Evolutionary conservation across 2,113 vertebrate species (phyloP).

Genomic region (Edolisoma coerulescens): DNA sequence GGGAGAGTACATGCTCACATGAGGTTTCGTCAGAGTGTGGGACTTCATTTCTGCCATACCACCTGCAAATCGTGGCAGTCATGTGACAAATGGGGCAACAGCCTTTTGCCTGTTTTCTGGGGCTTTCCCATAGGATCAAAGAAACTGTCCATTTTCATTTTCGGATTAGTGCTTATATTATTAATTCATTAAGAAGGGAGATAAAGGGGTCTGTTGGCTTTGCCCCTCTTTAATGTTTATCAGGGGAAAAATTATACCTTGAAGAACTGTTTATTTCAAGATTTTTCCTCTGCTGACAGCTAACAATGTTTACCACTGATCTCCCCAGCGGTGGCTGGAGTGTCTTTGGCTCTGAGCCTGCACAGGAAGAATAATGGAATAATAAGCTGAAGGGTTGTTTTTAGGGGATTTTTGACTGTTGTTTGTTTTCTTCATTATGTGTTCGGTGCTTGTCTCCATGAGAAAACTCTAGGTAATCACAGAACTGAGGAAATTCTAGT

Average conservation of each 20-base stretch:
- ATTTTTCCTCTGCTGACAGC: background rate
- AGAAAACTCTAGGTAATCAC: slow-evolving; percentile 15
- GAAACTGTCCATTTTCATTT: background rate
- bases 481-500: background rate
- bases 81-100: background rate
- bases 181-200: background rate
- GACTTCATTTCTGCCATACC: background rate
- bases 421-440: slow-evolving; percentile 1
- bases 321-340: background rate
- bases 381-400: background rate
- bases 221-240: background rate
- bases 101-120: background rate
- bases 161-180: background rate
- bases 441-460: background rate
- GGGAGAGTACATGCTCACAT: background rate
- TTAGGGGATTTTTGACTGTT: slow-evolving; percentile 8
- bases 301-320: background rate
- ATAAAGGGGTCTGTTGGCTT: background rate
- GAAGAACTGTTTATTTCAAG: background rate
- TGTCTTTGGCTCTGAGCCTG: slow-evolving; percentile 19
- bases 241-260: background rate
- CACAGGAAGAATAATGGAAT: slow-evolving; percentile 20
- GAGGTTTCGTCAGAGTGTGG: background rate
- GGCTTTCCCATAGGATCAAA: background rate
- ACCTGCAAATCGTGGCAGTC: background rate